These are phyloP conservation scores for Trissoscelio sp. DNA, from an alignment of 2,888 invertebrate genomes.

Conservation along the genomic window DNA sequence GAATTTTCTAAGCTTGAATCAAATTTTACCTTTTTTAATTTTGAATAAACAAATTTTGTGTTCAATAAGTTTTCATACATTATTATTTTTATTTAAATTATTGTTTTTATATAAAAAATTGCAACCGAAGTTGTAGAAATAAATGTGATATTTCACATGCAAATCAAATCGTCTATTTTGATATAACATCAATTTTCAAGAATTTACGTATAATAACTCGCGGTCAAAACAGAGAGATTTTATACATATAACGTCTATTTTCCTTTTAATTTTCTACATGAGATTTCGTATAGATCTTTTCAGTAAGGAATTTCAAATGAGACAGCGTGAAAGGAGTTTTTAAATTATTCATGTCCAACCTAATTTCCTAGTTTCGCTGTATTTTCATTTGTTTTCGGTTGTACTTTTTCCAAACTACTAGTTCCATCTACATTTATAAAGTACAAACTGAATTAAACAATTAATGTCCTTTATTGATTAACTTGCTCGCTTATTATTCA, in stretches of 20 bases:
- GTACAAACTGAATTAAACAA: constrained; percentile 13
- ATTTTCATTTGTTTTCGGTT: constrained; percentile 44
- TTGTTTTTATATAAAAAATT: no score
- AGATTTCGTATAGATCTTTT: constrained; percentile 50
- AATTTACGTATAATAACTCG: constrained; percentile 3
- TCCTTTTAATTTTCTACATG: constrained; percentile 52
- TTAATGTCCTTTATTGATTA: constrained; percentile 4
- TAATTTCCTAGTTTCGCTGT: constrained; percentile 47
- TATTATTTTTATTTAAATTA: no score
- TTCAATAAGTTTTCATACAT: no score
- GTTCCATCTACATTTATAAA: constrained; percentile 2
- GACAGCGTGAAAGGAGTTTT: constrained; percentile 53
- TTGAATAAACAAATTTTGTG: no score
- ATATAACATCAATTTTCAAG: background rate
- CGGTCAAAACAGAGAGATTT: constrained; percentile 31
- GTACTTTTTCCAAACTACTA: constrained; percentile 29
- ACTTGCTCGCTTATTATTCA: constrained; percentile 1
- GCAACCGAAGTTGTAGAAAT: no score
- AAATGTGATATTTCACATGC: background rate
- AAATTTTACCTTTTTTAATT: no score
- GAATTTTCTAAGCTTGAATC: no score
- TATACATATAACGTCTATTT: constrained; percentile 46
- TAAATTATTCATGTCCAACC: constrained; percentile 59
- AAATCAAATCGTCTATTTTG: background rate
- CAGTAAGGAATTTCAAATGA: constrained; percentile 45